Evolutionary conservation across 2,888 invertebrate species (phyloP).

Genomic region (Serripes groenlandicus): DNA sequence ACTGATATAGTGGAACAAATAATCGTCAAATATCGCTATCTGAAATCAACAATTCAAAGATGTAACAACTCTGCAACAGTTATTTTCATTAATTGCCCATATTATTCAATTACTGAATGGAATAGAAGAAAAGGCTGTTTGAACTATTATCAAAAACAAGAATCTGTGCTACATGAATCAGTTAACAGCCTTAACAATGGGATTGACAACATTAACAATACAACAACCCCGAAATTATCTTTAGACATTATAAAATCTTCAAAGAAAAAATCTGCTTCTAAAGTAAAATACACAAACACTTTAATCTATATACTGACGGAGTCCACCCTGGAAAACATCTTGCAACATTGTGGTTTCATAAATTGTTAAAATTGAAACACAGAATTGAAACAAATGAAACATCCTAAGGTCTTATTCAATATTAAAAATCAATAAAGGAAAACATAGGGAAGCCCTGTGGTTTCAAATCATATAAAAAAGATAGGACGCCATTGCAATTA

Average conservation of each 20-base stretch:
- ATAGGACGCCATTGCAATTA: neutral
- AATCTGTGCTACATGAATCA: neutral
- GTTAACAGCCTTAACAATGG: neutral
- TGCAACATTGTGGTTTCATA: neutral
- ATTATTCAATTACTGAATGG: slow-evolving; percentile 7
- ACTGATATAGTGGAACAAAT: neutral
- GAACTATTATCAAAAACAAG: neutral
- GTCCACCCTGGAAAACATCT: no score
- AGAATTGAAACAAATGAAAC: neutral
- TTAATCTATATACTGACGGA: no score
- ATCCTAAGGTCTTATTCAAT: neutral
- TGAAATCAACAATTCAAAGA: slow-evolving; percentile 14
- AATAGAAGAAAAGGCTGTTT: neutral
- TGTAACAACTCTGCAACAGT: neutral
- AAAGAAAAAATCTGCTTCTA: neutral
- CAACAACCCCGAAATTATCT: no score
- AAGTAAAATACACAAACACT: neutral
- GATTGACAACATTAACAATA: neutral
- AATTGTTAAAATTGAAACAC: neutral
- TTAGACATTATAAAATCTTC: neutral
- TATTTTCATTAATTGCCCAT: slow-evolving; percentile 1
- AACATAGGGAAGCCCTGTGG: neutral
- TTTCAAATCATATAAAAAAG: neutral
- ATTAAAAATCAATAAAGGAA: neutral
- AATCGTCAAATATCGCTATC: slow-evolving; percentile 5